Evolutionary conservation across 1,140 invertebrate genomes (phyloP).

Genomic region (Pachypeltis micranthus): DNA sequence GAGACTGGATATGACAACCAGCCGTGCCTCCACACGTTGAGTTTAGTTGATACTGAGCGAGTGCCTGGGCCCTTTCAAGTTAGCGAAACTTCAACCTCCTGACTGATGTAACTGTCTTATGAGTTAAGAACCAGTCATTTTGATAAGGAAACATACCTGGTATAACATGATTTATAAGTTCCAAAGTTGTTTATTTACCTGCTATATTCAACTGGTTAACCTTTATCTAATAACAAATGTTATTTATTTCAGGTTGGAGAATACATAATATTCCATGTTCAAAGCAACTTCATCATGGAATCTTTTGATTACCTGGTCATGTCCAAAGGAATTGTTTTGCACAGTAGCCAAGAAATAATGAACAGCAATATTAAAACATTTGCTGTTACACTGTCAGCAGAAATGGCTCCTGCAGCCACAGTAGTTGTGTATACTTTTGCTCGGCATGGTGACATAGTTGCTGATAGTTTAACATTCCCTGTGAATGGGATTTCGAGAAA

Average conservation of each 20-base stretch:
- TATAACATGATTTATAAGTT: too few species aligned
- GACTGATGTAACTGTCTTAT: too few species aligned
- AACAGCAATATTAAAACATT: conserved; percentile 64
- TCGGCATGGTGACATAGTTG: conserved; percentile 70
- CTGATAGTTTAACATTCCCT: conserved; percentile 85
- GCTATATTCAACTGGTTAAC: too few species aligned
- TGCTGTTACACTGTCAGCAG: conserved; percentile 73
- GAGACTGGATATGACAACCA: too few species aligned
- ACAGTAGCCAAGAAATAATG: conserved; percentile 59
- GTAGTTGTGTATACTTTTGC: conserved; percentile 80
- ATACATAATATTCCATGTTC: conserved; percentile 88
- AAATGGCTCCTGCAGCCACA: conserved; percentile 89
- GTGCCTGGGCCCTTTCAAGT: too few species aligned
- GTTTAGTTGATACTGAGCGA: too few species aligned
- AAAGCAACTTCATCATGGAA: conserved; percentile 81
- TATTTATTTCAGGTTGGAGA: conserved; percentile 60
- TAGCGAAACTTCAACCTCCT: too few species aligned
- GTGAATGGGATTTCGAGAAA: conserved; percentile 88
- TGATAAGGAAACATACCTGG: too few species aligned
- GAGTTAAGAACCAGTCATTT: conserved; percentile 8
- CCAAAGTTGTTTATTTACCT: neutral
- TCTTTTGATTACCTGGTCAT: conserved; percentile 82
- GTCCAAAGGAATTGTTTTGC: conserved; percentile 70
- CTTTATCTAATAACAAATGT: too few species aligned
- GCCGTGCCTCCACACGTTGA: too few species aligned